Evolutionary conservation across 2,888 invertebrate genomes (phyloP).

Genomic region (Spisula solida): DNA sequence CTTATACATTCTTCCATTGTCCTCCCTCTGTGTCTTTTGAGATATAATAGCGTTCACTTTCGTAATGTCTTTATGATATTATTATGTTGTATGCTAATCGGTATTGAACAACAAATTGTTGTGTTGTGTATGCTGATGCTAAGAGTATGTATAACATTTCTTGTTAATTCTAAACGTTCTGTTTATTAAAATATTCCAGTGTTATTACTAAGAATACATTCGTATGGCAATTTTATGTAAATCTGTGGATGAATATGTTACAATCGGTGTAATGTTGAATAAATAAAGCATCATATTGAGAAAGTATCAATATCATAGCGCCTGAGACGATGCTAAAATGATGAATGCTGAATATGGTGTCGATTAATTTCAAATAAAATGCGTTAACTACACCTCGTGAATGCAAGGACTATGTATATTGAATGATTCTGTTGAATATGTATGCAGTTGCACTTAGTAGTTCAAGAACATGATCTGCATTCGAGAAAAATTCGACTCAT

Average conservation of each 20-base stretch:
- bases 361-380: background rate
- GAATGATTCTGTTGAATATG: background rate
- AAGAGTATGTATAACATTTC: background rate
- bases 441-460: background rate
- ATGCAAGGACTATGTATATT: background rate
- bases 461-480: background rate
- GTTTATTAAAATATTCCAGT: background rate
- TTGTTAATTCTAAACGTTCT: background rate
- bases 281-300: slow-evolving; percentile 15
- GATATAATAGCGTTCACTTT: no score
- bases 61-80: no score
- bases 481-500: background rate
- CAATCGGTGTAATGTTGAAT: background rate
- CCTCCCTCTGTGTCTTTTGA: no score
- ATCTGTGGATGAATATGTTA: background rate
- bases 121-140: no score
- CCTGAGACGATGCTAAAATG: background rate
- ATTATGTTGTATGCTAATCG: no score
- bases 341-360: background rate
- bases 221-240: slow-evolving; percentile 13
- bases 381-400: background rate
- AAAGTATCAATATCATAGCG: background rate
- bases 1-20: no score
- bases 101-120: no score
- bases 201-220: slow-evolving; percentile 6